Conservation (phyloP, 2,113 vertebrate genomes). For the Toxostoma redivivum region DNA sequence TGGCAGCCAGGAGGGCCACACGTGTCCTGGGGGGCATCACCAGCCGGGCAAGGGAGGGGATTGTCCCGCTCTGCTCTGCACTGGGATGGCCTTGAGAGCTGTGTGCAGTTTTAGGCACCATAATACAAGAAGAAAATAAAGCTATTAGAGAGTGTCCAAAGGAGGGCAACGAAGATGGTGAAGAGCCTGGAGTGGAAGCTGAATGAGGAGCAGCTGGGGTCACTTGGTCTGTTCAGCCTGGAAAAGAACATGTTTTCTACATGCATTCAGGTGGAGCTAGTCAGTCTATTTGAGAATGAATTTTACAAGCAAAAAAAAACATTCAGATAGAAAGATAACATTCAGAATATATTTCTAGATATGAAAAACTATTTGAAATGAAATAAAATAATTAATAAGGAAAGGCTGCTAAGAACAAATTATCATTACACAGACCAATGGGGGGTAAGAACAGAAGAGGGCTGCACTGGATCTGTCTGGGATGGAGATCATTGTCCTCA, state of each 20-base stretch:
- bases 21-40: fast-evolving
- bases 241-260: background rate
- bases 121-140: background rate
- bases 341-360: background rate
- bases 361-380: background rate
- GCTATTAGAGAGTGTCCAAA: too few species aligned
- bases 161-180: background rate
- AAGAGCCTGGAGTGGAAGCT: background rate
- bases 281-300: background rate
- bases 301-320: background rate
- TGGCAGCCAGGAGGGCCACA: background rate
- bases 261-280: background rate
- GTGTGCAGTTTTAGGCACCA: background rate
- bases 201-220: background rate
- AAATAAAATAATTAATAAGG: background rate
- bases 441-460: background rate
- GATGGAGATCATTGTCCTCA: background rate
- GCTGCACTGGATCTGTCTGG: background rate
- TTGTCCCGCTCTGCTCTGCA: background rate
- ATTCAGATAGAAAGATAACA: background rate
- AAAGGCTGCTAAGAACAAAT: background rate
- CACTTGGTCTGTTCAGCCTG: background rate
- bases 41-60: background rate
- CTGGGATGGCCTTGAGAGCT: background rate
- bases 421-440: background rate